Base-by-base conservation (phyloP, 2,797 vertebrate species). In the Pseudomugil gertrudae region DNA sequence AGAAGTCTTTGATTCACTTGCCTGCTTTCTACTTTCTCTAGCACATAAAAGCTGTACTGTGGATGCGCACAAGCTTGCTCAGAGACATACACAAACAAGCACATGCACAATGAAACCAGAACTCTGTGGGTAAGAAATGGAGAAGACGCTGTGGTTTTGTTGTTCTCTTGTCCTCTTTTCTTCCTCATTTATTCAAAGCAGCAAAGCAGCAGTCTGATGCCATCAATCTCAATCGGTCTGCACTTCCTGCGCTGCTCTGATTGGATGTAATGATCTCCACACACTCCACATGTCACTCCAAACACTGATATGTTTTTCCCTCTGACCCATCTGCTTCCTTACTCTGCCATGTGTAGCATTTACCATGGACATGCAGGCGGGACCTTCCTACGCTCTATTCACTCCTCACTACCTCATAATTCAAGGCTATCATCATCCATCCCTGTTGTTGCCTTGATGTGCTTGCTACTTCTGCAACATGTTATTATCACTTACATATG, bases 181-280 rank as follows among this genome's bases (percentile, higher is more conserved):
- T 80, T 87, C 73, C 86, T 89, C 86, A 84, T 91, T 90, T 87
- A 90, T 89, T 85, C 79, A 80, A 83, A 86, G 81, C 87, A 84
- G 85, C 80, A 73, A 84, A 85, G 81, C 83, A 68, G 76, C 79
- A 68, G 84, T 78, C 87, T 79, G 84, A 66, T 75, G 80, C 87
- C 85, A 87, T 90, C 87, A 80, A 85, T 91, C 89, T 90, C 89
- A 82, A 87, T 90, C 79, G 75, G 65, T 55, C 78, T 63, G 69
- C 82, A 84, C 90, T 90, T 88, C 84, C 88, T 90, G 84, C 73
- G 21, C 78, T 2, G 66, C 78, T 90, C 87, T 90, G 85, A 93
- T 91, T 92, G 92, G 88, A 82, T 36, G 85, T 91, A 92, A 91
- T 90, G 90, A 93, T 91, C 90, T 88, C 84, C 79, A 87, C 83